Base-by-base conservation (phyloP, 1,140 invertebrate species). In the Lordiphosa clarofinis region DNA sequence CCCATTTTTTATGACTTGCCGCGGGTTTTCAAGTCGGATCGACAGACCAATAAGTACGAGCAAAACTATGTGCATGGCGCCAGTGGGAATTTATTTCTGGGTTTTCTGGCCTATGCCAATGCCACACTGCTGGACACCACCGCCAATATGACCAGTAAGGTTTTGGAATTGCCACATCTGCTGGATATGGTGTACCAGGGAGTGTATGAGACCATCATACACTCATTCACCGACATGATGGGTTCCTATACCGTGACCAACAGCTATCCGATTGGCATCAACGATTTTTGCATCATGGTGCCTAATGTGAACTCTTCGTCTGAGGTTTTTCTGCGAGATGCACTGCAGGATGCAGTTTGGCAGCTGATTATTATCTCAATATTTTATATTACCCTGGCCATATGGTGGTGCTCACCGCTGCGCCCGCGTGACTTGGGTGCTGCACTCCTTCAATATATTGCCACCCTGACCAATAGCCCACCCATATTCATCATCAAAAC, bases 221-320 rank as follows among this genome's bases (percentile, higher is more conserved):
- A 88, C 47, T 82, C 86, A 0, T 82, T 71, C 13, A 88, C 86
- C 0, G 79, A 72, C 37, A 58, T 84, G 4, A 19, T 38, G 0
- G 46, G 55, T 12, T 70, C 48, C 15, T 52, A 53, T 8, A 49
- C 62, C 31, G 39, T 68, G 2, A 62, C 73, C 43, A 52, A 64
- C 1, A 86, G 86, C 47, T 79, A 88, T 39, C 86, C 86, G 7
- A 75, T 88, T 7, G 86, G 81, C 39, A 88, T 88, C 2, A 88
- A 88, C 44, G 86, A 88, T 36, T 79, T 70, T 56, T 88, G 86
- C 49, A 50, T 88, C 4, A 86, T 88, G 86, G 86, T 88, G 31
- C 86, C 86, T 5, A 86, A 48, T 50, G 63, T 54, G 3, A 86
- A 73, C 44, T 82, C 81, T 0, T 33, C 69, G 4, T 64, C 71